These are phyloP conservation scores for Channa striata DNA, from an alignment of 2,797 vertebrate genomes.

Conservation along the genomic window DNA sequence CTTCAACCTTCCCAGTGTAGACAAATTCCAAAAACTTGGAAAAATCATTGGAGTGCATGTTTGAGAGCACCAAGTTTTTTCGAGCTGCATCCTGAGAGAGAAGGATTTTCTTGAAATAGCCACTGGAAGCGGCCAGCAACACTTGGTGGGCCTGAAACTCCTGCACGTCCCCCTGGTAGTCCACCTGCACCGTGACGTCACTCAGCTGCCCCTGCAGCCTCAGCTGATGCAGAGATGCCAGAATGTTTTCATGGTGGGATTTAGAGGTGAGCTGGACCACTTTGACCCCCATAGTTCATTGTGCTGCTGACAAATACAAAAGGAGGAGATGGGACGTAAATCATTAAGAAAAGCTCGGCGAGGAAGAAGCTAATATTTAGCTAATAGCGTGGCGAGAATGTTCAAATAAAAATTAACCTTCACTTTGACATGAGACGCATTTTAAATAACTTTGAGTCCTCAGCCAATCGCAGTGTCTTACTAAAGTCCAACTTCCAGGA, in stretches of 20 bases:
- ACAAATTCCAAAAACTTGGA: conserved; percentile 93
- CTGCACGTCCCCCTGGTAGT: conserved; percentile 87
- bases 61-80: conserved; percentile 84
- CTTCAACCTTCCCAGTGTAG: conserved; percentile 91
- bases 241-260: conserved; percentile 87
- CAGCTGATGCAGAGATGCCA: conserved; percentile 91
- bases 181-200: conserved; percentile 92
- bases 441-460: background rate
- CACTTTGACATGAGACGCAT: rapidly evolving
- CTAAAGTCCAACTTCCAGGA: background rate
- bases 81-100: conserved; percentile 81
- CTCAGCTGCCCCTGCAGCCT: conserved; percentile 89
- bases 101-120: conserved; percentile 92
- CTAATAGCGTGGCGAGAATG: background rate
- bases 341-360: too few species aligned
- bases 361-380: background rate
- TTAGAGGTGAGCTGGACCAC: conserved; percentile 89
- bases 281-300: conserved; percentile 86
- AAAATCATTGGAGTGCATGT: conserved; percentile 87
- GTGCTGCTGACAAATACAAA: conserved; percentile 43
- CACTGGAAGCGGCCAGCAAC: conserved; percentile 93
- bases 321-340: background rate
- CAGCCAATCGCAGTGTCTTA: rapidly evolving
- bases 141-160: conserved; percentile 94
- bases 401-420: background rate